Evolutionary conservation across 1,140 invertebrate species (phyloP).

Genomic region (Bombus affinis): DNA sequence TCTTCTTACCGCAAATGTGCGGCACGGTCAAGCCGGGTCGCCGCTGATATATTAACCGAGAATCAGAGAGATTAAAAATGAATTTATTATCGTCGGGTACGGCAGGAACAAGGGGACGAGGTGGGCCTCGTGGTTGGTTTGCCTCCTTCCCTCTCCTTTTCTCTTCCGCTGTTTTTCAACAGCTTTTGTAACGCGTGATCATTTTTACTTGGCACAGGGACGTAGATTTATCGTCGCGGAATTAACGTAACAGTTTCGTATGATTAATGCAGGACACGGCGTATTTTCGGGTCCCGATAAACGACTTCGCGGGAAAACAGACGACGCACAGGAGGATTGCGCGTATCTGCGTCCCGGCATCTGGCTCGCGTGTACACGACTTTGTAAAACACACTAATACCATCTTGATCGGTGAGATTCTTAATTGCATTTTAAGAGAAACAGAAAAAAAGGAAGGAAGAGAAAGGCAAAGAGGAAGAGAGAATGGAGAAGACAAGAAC

Average conservation of each 20-base stretch:
- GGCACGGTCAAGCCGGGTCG: constrained; percentile 38
- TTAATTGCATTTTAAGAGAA: constrained; percentile 43
- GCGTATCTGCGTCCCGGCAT: background rate
- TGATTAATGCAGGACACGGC: constrained; percentile 34
- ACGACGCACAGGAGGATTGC: background rate
- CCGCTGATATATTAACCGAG: constrained; percentile 59
- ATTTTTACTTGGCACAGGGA: constrained; percentile 3
- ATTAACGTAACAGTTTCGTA: constrained; percentile 34
- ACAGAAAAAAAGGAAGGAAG: background rate
- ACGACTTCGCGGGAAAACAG: constrained; percentile 20
- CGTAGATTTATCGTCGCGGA: constrained; percentile 34
- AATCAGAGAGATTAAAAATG: constrained; percentile 54
- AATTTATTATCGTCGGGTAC: constrained; percentile 41
- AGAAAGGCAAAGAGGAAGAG: background rate
- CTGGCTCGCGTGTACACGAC: constrained; percentile 25
- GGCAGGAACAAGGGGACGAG: background rate
- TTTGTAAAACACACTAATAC: constrained; percentile 21
- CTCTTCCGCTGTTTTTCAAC: too few species aligned
- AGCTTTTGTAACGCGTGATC: background rate
- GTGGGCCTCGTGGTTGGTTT: too few species aligned
- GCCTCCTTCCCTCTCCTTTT: background rate
- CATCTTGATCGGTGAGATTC: constrained; percentile 20
- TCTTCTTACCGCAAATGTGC: constrained; percentile 60
- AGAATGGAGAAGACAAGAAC: background rate
- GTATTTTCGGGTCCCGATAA: constrained; percentile 7